Conservation (phyloP, 2,113 vertebrate species). For the Nycticryphes semicollaris region DNA sequence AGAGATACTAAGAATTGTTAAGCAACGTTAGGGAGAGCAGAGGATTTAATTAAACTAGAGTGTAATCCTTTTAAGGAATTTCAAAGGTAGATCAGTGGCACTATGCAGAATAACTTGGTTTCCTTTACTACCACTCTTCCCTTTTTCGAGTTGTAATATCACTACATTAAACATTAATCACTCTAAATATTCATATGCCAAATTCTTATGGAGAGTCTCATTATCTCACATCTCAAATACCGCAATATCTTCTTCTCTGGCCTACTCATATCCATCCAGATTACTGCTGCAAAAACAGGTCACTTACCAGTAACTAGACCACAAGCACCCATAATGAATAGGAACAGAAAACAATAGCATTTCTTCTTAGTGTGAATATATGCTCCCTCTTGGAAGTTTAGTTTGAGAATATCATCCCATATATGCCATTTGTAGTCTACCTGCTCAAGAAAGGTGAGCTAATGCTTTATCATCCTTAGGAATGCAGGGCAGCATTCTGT, state of each 20-base stretch:
- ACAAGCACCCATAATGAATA: background rate
- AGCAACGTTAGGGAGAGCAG: conserved; percentile 9
- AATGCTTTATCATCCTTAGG: background rate
- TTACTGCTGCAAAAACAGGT: background rate
- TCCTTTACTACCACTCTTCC: background rate
- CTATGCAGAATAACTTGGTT: background rate
- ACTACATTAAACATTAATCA: conserved; percentile 5
- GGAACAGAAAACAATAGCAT: background rate
- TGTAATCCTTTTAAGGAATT: conserved; percentile 36
- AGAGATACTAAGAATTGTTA: conserved; percentile 37
- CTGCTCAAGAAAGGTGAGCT: background rate
- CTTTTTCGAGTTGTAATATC: background rate
- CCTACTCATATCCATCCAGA: background rate
- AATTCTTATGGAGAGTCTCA: background rate
- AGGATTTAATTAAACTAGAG: conserved; percentile 29
- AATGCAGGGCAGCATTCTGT: background rate
- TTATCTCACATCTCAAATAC: background rate
- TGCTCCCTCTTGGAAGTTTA: background rate
- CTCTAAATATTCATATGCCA: background rate
- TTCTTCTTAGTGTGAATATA: background rate
- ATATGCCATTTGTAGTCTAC: background rate
- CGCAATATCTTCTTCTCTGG: background rate
- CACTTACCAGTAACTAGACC: background rate
- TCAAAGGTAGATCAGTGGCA: conserved; percentile 14
- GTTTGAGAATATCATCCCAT: background rate